Evolutionary conservation across 2,113 vertebrate species (phyloP).

Genomic region (Austrofundulus limnaeus): DNA sequence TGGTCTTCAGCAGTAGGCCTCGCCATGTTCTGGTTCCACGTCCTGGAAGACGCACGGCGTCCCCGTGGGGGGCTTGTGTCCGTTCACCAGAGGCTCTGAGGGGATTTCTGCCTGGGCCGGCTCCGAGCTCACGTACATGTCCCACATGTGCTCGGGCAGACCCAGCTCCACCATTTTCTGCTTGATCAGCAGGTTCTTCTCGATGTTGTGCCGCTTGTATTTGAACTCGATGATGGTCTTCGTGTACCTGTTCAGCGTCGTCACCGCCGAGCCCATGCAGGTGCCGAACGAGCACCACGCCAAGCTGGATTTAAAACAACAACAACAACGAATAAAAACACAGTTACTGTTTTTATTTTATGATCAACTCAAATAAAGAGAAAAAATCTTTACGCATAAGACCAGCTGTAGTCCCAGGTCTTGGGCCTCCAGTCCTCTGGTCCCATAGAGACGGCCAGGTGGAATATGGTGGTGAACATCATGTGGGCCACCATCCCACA

Average conservation of each 20-base stretch:
- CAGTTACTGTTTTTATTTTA: no score
- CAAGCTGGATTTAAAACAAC: no score
- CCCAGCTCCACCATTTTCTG: constrained; percentile 77
- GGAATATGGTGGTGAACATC: constrained; percentile 97
- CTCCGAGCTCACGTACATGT: constrained; percentile 76
- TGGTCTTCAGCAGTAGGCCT: constrained; percentile 65
- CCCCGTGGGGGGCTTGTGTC: constrained; percentile 61
- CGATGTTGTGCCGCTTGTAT: constrained; percentile 83
- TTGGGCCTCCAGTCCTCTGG: constrained; percentile 97
- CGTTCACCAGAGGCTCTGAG: constrained; percentile 63
- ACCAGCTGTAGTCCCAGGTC: constrained; percentile 98
- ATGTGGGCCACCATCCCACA: constrained; percentile 97
- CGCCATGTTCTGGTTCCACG: constrained; percentile 58
- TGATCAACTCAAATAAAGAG: no score
- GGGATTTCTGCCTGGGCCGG: constrained; percentile 62
- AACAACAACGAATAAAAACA: no score
- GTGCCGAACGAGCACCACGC: constrained; percentile 90
- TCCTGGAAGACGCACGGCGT: constrained; percentile 15
- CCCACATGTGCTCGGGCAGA: constrained; percentile 80
- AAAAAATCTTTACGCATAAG: constrained; percentile 83
- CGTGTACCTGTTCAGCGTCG: constrained; percentile 85
- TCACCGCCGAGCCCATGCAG: constrained; percentile 89
- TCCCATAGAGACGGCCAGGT: constrained; percentile 90
- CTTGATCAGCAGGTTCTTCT: constrained; percentile 81
- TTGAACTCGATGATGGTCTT: constrained; percentile 87